Evolutionary conservation across 2,797 vertebrate species (phyloP), one percentile per base, ranked within the genome.

Genomic region (Rhinogobio ventralis): DNA sequence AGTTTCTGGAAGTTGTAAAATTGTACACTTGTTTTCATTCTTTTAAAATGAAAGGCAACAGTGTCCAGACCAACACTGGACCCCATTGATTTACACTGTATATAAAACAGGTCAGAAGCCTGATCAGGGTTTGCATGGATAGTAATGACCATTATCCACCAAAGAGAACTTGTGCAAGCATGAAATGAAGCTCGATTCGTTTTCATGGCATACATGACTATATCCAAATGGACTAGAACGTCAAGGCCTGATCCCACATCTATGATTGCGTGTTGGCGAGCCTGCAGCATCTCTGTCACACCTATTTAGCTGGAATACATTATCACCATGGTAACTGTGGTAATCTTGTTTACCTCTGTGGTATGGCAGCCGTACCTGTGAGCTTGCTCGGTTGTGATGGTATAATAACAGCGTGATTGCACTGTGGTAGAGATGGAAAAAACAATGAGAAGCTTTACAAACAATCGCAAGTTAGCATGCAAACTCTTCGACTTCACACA

Each of bases 301-400:
- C 10, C n/a, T 10, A 15, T 72, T 62, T 82, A 64, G 19, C 49
- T 30, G 13, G 53, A 45, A 28, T 64, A 51, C 69, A 74, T 67
- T 42, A 67, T 83, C 72, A 66, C 81, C 81, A 74, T 76, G 72
- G 71, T 66, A 83, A 83, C 81, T 68, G 53, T 76, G 64, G 49
- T 76, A 57, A 83, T 76, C 30, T 10, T 76, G 62, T 68, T 77
- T 83, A 45, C 62, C 62, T 57, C 49, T 11, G 73, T 45, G 60
- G 28, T 66, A 25, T 23, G 9, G 20, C 42, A n/a, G 55, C 71
- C 14, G 81, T 53, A 39, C 42, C 55, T 51, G 30, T 19, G 79
- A 46, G 80, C 15, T 33, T 23, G 5, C 53, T n/a, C 55, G 17
- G 4, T 49, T 82, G 80, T 62, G 60, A 67, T 67, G 62, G 23